Conservation (phyloP, 2,113 vertebrate genomes). For the Puma concolor region DNA sequence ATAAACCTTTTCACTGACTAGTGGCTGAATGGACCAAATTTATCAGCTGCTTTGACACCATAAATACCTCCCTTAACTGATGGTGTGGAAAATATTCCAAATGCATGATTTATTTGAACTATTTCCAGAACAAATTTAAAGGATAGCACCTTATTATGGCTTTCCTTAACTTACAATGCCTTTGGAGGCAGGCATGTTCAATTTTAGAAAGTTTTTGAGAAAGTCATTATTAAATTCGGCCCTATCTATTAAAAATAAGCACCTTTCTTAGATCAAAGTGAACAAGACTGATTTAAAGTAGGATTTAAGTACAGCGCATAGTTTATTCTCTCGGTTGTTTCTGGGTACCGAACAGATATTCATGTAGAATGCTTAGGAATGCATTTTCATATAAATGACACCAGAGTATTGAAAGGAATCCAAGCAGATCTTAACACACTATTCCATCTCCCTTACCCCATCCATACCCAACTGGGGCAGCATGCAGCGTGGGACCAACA, state of each 20-base stretch:
- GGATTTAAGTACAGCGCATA: background rate
- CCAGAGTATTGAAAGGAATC: background rate
- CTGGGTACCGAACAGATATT: background rate
- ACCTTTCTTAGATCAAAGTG: background rate
- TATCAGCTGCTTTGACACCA: background rate
- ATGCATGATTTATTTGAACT: background rate
- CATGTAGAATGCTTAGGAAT: background rate
- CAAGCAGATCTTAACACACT: background rate
- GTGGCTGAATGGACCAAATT: background rate
- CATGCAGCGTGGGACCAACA: rapidly evolving
- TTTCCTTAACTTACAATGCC: background rate
- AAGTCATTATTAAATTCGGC: background rate
- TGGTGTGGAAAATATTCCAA: background rate
- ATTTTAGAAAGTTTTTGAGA: background rate
- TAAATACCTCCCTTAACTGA: background rate
- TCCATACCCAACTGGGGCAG: background rate
- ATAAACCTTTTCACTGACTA: background rate
- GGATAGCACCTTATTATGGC: background rate
- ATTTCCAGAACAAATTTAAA: background rate
- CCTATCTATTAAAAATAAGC: background rate
- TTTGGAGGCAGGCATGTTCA: background rate
- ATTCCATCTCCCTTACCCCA: background rate
- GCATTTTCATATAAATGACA: background rate
- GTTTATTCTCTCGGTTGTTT: background rate
- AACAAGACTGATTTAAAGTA: background rate